These are phyloP conservation scores for Dicyrtoma fusca DNA, from an alignment of 2,888 invertebrate species.

Conservation along the genomic window DNA sequence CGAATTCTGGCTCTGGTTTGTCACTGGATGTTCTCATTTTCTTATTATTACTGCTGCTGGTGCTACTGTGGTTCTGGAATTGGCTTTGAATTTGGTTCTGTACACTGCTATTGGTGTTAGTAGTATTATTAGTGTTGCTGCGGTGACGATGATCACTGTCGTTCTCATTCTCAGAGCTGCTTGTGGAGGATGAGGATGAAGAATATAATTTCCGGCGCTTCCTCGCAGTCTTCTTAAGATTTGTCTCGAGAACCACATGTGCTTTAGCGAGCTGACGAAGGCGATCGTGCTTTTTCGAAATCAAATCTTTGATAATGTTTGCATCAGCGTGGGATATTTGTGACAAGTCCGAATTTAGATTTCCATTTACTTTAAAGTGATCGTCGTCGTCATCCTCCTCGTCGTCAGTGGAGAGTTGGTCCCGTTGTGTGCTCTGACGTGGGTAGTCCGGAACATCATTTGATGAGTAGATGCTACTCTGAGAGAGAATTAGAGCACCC, in stretches of 20 bases:
- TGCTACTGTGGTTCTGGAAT: no score
- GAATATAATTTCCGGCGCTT: conserved; percentile 13
- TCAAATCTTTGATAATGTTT: conserved; percentile 51
- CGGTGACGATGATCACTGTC: background rate
- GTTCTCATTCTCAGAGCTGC: conserved; percentile 3
- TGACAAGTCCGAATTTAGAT: conserved; percentile 5
- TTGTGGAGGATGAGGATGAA: background rate
- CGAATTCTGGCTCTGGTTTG: no score
- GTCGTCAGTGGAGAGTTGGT: background rate
- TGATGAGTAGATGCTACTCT: background rate
- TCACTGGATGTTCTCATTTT: no score
- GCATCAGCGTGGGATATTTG: conserved; percentile 40
- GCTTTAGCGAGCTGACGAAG: conserved; percentile 34
- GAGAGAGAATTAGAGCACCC: conserved; percentile 17
- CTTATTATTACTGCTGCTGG: no score
- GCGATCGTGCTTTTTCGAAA: conserved; percentile 45
- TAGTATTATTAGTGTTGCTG: no score
- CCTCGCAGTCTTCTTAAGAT: conserved; percentile 13
- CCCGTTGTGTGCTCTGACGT: background rate
- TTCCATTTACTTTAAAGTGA: conserved; percentile 26
- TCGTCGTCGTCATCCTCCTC: conserved; percentile 23
- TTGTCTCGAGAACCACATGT: conserved; percentile 26
- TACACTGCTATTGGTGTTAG: no score
- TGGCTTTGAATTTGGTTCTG: no score
- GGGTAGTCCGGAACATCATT: conserved; percentile 8